Evolutionary conservation across 2,888 invertebrate genomes (phyloP).

Genomic region (Antitype chi): DNA sequence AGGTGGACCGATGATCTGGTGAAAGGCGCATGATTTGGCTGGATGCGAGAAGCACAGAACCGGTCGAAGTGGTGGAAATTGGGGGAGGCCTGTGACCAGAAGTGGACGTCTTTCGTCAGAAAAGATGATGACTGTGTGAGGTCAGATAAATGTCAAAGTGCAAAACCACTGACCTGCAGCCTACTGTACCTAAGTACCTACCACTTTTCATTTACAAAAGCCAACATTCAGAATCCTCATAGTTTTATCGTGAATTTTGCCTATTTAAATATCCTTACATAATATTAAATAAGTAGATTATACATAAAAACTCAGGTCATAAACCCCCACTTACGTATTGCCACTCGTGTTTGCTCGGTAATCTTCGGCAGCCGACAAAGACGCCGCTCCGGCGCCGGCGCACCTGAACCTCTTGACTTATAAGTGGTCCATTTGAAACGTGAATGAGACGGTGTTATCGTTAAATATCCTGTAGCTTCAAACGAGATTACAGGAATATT

Average conservation of each 20-base stretch:
- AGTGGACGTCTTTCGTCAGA: no score
- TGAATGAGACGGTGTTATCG: constrained; percentile 62
- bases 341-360: constrained; percentile 64
- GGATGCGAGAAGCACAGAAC: no score
- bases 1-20: no score
- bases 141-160: no score
- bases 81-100: no score
- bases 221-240: no score
- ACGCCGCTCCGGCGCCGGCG: constrained; percentile 71
- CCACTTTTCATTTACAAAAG: neutral
- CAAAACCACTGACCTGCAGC: no score
- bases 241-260: neutral
- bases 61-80: no score
- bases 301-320: constrained; percentile 54
- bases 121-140: no score
- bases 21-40: no score
- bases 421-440: constrained; percentile 65
- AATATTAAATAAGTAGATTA: constrained; percentile 20
- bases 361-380: constrained; percentile 75
- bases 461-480: constrained; percentile 53
- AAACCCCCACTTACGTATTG: constrained; percentile 62
- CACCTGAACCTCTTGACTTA: constrained; percentile 78
- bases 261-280: neutral
- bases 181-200: no score
- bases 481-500: constrained; percentile 29